These are phyloP conservation scores for Drosophila formosana DNA, from an alignment of 2,888 invertebrate species.

Conservation along the genomic window DNA sequence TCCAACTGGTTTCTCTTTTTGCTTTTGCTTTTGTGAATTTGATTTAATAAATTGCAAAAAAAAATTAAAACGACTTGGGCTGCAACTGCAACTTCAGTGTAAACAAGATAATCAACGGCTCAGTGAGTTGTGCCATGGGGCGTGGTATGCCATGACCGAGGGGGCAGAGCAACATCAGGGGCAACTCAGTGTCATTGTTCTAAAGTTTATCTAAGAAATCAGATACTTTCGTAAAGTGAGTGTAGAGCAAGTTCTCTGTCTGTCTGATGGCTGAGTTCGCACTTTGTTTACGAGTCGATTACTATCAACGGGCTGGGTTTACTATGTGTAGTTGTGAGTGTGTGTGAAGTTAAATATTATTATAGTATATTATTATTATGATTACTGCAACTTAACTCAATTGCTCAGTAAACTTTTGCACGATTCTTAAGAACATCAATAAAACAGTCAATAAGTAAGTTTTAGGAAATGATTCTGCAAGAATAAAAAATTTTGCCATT, in stretches of 20 bases:
- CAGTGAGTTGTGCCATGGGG: slow-evolving; percentile 27
- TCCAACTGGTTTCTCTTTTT: slow-evolving; percentile 63
- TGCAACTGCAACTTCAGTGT: slow-evolving; percentile 63
- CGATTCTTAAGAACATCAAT: background rate
- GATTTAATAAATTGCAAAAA: slow-evolving; percentile 72
- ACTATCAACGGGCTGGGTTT: slow-evolving; percentile 32
- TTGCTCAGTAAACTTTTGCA: background rate
- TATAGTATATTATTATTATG: slow-evolving; percentile 21
- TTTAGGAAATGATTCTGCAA: background rate
- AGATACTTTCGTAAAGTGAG: slow-evolving; percentile 59
- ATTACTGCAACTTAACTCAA: slow-evolving; percentile 12
- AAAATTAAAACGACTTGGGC: slow-evolving; percentile 28
- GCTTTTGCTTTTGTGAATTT: slow-evolving; percentile 51
- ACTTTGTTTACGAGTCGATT: slow-evolving; percentile 45
- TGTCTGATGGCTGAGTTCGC: slow-evolving; percentile 12
- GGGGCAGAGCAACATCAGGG: slow-evolving; percentile 11
- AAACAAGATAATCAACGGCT: slow-evolving; percentile 76
- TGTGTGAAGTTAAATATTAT: slow-evolving; percentile 19
- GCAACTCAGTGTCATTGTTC: slow-evolving; percentile 67
- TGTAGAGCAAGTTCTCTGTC: slow-evolving; percentile 26
- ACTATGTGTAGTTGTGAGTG: background rate
- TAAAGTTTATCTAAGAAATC: slow-evolving; percentile 71
- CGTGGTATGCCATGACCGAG: slow-evolving; percentile 38
- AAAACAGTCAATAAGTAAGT: background rate
- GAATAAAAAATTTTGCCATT: too few relatives aligned